Conservation (phyloP, 1,140 invertebrate genomes). For the Calosoma granatense region DNA sequence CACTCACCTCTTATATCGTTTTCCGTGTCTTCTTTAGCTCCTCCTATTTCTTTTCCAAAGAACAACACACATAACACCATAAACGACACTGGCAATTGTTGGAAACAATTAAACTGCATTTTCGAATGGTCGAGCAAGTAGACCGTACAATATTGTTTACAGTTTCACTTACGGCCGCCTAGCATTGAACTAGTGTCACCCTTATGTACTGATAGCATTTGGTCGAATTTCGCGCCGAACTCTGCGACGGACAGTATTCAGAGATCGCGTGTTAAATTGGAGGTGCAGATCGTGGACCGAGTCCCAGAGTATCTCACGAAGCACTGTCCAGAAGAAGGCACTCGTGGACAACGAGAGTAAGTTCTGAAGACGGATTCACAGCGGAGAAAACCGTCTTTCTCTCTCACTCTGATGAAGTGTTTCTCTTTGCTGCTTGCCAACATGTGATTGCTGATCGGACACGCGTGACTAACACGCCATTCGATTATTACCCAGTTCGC, state of each 20-base stretch:
- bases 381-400: too few relatives aligned
- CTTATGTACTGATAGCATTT: too few relatives aligned
- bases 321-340: neutral
- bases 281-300: neutral
- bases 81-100: slow-evolving; percentile 17
- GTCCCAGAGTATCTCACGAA: neutral
- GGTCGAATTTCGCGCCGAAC: too few relatives aligned
- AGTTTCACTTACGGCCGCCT: too few relatives aligned
- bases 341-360: neutral
- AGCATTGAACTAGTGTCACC: too few relatives aligned
- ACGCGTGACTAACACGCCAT: too few relatives aligned
- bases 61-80: slow-evolving; percentile 23
- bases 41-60: slow-evolving; percentile 12
- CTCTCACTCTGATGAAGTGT: too few relatives aligned
- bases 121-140: slow-evolving; percentile 25
- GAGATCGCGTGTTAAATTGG: too few relatives aligned
- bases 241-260: too few relatives aligned
- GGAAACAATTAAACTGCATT: slow-evolving; percentile 27
- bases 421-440: too few relatives aligned
- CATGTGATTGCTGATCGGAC: too few relatives aligned
- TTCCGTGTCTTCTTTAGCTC: slow-evolving; percentile 11
- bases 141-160: slow-evolving; percentile 19
- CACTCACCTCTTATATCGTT: slow-evolving; percentile 27
- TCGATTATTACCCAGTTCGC: too few relatives aligned
- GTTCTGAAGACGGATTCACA: neutral